Base-by-base conservation (phyloP, 1,140 invertebrate species). In the Bombyx mandarina region DNA sequence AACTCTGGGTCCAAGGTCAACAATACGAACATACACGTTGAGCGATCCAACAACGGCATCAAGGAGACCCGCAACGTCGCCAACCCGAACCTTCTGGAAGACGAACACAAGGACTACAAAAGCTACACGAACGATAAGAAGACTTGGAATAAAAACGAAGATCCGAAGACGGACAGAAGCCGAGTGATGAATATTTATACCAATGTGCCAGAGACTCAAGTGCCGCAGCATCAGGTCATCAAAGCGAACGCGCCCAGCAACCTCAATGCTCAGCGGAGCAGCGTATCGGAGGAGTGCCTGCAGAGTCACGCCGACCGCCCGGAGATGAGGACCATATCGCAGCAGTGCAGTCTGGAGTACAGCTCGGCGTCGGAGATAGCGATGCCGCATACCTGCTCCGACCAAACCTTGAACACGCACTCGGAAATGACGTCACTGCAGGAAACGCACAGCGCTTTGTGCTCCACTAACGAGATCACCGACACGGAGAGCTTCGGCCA, bases 11-110 rank as follows among this genome's bases (percentile, higher is more conserved):
- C 91, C 5, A 94, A 94, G 82, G 91, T 94, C 0, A 94, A 94
- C 65, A 94, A 94, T 65, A 94, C 92, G 1, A 95, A 94, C 81
- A 90, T 94, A 57, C 93, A 94, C 65, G 90, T 93, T 0, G 92
- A 93, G 66, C 77, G 90, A 62, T 74, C 79, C 0, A 86, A 89
- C 45, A 90, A 86, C 53, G 90, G 89, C 8, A 77, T 86, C 0
- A 91, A 90, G 57, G 83, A 85, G 54, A 66, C 73, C 0, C 59
- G 82, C 7, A 85, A 83, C 47, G 67, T 73, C 52, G 46, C 75
- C 5, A 93, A 93, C 65, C 89, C 91, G 1, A 93, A 92, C 67
- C 89, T 92, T 51, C 72, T 93, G 7, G 92, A 91, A 8, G 90
- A 91, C 42, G 90, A 91, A 35, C 52, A 67, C 2, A 78, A 80